Evolutionary conservation across 2,113 vertebrate species (phyloP).

Genomic region (Urocitellus parryii): DNA sequence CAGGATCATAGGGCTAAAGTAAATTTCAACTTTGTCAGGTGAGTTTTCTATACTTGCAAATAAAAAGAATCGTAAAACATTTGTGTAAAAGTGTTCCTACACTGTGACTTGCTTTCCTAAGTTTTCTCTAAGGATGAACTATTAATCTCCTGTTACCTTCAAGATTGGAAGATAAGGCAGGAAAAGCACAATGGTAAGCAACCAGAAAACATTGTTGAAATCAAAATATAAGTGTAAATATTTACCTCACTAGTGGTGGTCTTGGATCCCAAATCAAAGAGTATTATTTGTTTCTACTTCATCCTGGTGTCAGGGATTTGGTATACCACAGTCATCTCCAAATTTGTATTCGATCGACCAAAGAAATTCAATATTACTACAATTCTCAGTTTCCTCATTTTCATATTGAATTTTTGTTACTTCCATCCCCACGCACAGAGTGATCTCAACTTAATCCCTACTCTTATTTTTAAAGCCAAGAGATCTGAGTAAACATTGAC

Average conservation of each 20-base stretch:
- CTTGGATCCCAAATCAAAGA: neutral
- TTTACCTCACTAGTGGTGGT: neutral
- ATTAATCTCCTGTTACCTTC: neutral
- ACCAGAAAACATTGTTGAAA: neutral
- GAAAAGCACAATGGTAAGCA: neutral
- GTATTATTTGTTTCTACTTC: neutral
- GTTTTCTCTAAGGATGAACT: neutral
- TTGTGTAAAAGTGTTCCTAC: neutral
- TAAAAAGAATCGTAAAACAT: neutral
- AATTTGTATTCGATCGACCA: neutral
- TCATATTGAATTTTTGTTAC: no score
- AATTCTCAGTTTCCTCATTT: neutral
- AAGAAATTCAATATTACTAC: neutral
- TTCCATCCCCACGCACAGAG: no score
- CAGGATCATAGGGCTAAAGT: neutral
- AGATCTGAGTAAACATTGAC: neutral
- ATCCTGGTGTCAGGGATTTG: neutral
- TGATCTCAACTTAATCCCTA: neutral
- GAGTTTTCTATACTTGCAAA: neutral
- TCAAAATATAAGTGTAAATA: neutral
- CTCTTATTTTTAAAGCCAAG: neutral
- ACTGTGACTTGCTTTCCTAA: neutral
- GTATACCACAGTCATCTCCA: neutral
- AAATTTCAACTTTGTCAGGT: neutral
- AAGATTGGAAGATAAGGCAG: neutral